phyloP scores from a whole-genome alignment of 2,888 invertebrate species.

The Caprella mutica region DNA sequence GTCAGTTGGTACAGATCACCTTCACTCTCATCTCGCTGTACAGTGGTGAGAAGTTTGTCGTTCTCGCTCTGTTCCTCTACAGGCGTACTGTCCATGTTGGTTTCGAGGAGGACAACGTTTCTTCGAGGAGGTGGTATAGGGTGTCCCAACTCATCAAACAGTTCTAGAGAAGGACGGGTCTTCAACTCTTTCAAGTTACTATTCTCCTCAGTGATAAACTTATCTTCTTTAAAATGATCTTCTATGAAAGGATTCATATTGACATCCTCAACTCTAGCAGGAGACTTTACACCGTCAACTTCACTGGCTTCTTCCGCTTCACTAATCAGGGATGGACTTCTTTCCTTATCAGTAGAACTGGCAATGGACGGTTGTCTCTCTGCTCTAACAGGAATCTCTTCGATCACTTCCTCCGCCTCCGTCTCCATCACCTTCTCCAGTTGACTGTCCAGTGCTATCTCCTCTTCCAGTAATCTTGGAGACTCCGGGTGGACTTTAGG shows the following conservation, averaged over 20 bases:
- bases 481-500: background rate
- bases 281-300: too few relatives aligned
- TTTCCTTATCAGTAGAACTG: background rate
- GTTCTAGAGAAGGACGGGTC: conserved; percentile 42
- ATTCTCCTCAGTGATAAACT: background rate
- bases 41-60: too few relatives aligned
- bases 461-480: background rate
- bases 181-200: background rate
- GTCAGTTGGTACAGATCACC: too few relatives aligned
- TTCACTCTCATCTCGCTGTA: too few relatives aligned
- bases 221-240: background rate
- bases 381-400: background rate
- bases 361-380: background rate
- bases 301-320: conserved; percentile 3
- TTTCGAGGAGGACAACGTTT: background rate
- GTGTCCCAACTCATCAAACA: conserved; percentile 46
- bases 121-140: conserved; percentile 49
- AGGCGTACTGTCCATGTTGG: too few relatives aligned
- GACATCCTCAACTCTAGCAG: too few relatives aligned
- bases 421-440: conserved; percentile 7
- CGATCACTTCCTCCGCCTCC: conserved; percentile 3
- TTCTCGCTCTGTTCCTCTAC: too few relatives aligned
- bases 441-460: background rate
- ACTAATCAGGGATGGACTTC: background rate
- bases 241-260: too few relatives aligned